These are phyloP conservation scores for Tauraco hartlaubi DNA, from an alignment of 2,797 vertebrate species.

Conservation along the genomic window DNA sequence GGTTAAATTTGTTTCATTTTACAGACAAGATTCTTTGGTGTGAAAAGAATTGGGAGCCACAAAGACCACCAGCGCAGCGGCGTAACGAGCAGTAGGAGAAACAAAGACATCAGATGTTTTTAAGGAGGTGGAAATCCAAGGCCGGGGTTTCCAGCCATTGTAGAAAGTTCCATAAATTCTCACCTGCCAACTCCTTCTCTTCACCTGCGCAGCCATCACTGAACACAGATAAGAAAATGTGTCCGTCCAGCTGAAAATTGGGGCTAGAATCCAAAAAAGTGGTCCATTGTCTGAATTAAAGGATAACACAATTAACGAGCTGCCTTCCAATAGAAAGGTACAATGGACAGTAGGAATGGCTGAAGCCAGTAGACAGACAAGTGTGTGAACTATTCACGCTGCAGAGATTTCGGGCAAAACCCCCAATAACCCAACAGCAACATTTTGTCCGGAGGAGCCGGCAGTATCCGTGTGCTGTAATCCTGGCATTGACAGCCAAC, in stretches of 20 bases:
- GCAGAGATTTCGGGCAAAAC: neutral
- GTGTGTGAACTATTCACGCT: neutral
- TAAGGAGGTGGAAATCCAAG: neutral
- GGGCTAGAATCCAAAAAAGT: neutral
- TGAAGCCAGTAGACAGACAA: neutral
- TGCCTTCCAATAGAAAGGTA: neutral
- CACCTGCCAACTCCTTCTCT: neutral
- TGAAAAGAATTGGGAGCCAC: neutral
- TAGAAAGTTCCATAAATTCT: neutral
- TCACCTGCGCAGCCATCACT: neutral
- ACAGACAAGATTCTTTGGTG: rapidly evolving
- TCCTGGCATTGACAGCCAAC: neutral
- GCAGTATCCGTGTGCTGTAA: neutral
- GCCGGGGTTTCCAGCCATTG: neutral
- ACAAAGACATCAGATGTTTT: neutral
- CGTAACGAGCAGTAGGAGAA: neutral
- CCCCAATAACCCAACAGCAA: neutral
- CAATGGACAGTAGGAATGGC: neutral
- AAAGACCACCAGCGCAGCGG: neutral
- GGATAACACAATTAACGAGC: neutral
- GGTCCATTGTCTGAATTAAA: neutral
- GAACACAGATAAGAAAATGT: neutral
- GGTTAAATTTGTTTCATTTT: neutral
- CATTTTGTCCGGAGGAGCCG: rapidly evolving
- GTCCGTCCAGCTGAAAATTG: neutral